phyloP scores from a whole-genome alignment of 1,140 invertebrate genomes.

The Euura saliciscinereae region DNA sequence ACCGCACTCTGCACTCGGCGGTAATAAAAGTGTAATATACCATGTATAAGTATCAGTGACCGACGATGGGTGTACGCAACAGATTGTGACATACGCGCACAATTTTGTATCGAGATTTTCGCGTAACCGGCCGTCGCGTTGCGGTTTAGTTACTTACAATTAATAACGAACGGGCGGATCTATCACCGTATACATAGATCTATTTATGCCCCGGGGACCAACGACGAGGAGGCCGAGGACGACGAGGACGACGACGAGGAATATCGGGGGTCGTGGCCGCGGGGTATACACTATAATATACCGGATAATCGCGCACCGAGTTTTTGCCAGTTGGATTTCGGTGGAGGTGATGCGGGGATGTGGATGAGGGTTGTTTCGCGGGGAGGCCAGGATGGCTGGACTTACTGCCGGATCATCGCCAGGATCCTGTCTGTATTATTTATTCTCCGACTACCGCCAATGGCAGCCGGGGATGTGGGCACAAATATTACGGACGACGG shows the following conservation, averaged over 20 bases:
- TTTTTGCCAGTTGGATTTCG: not conserved
- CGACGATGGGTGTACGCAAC: too few relatives aligned
- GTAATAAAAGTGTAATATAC: too few relatives aligned
- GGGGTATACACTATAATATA: too few relatives aligned
- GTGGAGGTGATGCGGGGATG: slow-evolving; percentile 57
- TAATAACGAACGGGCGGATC: too few relatives aligned
- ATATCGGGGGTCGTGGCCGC: not conserved
- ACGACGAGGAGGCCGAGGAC: not conserved
- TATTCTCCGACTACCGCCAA: slow-evolving; percentile 34
- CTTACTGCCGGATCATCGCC: slow-evolving; percentile 37
- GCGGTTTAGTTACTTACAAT: too few relatives aligned
- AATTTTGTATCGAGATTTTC: too few relatives aligned
- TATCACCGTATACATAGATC: not conserved
- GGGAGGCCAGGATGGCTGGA: slow-evolving; percentile 52
- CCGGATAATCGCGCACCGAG: not conserved
- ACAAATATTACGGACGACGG: slow-evolving; percentile 41
- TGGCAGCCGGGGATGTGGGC: slow-evolving; percentile 38
- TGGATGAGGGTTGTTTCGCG: slow-evolving; percentile 53
- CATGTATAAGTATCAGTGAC: too few relatives aligned
- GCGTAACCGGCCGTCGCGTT: too few relatives aligned
- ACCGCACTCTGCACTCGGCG: too few relatives aligned
- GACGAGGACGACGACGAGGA: not conserved
- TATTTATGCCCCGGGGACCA: not conserved
- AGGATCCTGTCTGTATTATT: slow-evolving; percentile 42
- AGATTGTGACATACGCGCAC: too few relatives aligned